Percentiles rank a stretch among this genome's conserved stretches.
Conservation (phyloP, 2,888 invertebrate species). For the Ceriagrion tenellum region DNA sequence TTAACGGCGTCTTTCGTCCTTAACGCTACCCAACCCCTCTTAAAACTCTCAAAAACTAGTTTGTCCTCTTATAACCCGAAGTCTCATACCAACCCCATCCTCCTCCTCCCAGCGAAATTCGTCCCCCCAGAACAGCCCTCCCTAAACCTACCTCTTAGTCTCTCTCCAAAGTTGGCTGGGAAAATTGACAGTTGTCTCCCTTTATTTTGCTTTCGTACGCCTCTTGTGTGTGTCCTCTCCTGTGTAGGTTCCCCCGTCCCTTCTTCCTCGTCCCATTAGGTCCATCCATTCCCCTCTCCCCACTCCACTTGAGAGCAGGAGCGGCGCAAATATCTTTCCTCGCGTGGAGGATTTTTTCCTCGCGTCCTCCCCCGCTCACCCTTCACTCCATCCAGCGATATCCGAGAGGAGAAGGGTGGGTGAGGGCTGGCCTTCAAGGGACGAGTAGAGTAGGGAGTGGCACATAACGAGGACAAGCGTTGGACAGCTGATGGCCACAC, state of each 20-base stretch:
- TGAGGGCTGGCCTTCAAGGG: too few relatives aligned
- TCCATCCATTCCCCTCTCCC: not conserved
- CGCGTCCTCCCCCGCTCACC: not conserved
- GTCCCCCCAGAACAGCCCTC: not conserved
- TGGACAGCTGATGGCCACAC: not conserved
- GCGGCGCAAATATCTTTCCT: not conserved
- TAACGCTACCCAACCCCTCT: not conserved
- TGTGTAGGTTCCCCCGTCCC: not conserved
- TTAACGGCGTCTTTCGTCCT: not conserved
- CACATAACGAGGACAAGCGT: not conserved
- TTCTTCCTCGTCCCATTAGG: not conserved
- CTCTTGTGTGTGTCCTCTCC: slow-evolving; percentile 2
- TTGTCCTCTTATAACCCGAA: not conserved
- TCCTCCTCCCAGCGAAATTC: not conserved
- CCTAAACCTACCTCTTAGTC: not conserved
- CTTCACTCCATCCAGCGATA: not conserved
- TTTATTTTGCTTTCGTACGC: slow-evolving; percentile 12
- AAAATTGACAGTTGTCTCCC: slow-evolving; percentile 39
- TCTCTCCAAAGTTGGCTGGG: not conserved
- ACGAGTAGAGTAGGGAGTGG: too few relatives aligned
- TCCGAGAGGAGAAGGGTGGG: not conserved
- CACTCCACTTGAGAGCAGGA: not conserved
- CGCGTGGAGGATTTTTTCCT: not conserved
- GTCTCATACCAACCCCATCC: not conserved
- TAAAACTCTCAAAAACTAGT: slow-evolving; percentile 31